These are phyloP conservation scores for Microctenopoma stevenorrisi DNA, from an alignment of 2,797 vertebrate genomes.

Conservation along the genomic window DNA sequence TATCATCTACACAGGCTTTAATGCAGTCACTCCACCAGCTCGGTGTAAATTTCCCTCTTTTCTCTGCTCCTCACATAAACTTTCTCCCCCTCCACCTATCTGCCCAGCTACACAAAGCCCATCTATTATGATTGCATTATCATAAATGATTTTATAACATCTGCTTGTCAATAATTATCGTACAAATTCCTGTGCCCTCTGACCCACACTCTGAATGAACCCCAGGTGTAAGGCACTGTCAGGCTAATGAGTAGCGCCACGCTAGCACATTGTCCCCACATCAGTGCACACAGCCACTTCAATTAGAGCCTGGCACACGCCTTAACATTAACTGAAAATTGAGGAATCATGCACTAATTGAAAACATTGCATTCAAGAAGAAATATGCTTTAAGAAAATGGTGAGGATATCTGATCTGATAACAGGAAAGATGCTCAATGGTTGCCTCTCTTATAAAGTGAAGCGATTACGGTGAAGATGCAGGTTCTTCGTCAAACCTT, in stretches of 20 bases:
- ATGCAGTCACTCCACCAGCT: constrained; percentile 54
- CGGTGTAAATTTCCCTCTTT: constrained; percentile 44
- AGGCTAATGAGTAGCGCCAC: constrained; percentile 78
- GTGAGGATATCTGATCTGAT: constrained; percentile 50
- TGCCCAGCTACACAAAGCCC: constrained; percentile 69
- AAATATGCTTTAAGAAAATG: constrained; percentile 43
- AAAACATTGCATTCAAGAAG: constrained; percentile 69
- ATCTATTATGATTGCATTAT: constrained; percentile 85
- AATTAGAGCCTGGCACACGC: constrained; percentile 69
- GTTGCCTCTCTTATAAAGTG: not conserved
- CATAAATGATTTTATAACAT: constrained; percentile 88
- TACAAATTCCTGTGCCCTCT: constrained; percentile 74
- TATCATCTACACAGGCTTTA: constrained; percentile 28
- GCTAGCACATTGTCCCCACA: constrained; percentile 67
- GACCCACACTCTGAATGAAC: constrained; percentile 78
- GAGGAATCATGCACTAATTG: constrained; percentile 74
- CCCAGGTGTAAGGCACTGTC: constrained; percentile 80
- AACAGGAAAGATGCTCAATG: constrained; percentile 22
- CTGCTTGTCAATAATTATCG: constrained; percentile 85
- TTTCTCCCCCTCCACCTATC: constrained; percentile 54
- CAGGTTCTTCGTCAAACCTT: not conserved
- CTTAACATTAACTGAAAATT: constrained; percentile 73
- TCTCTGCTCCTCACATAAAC: constrained; percentile 38
- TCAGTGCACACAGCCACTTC: constrained; percentile 69
- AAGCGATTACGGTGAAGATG: not conserved